Evolutionary conservation across 2,113 vertebrate species (phyloP).

Genomic region (Acanthochromis polyacanthus): DNA sequence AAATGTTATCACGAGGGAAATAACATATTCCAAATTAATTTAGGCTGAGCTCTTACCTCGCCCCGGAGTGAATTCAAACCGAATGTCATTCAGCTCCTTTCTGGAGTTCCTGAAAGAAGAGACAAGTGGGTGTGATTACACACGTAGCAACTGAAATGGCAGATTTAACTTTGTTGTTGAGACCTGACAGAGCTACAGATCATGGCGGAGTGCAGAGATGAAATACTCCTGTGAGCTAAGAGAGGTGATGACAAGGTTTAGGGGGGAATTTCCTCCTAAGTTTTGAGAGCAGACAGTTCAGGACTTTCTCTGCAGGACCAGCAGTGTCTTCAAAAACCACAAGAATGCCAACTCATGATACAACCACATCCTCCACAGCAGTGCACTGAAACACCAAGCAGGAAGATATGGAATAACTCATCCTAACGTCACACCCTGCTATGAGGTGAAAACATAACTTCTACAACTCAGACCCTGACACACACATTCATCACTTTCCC

Average conservation of each 20-base stretch:
- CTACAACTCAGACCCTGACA: neutral
- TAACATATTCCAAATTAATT: constrained; percentile 22
- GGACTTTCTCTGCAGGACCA: neutral
- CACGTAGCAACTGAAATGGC: constrained; percentile 15
- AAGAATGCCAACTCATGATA: neutral
- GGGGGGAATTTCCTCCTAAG: neutral
- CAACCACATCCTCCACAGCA: neutral
- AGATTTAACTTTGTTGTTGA: constrained; percentile 6
- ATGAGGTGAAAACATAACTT: constrained; percentile 15
- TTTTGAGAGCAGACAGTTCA: constrained; percentile 2
- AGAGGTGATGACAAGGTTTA: constrained; percentile 7
- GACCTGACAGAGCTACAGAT: neutral
- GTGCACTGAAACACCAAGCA: neutral
- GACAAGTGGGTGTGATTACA: constrained; percentile 40
- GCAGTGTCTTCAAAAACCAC: neutral
- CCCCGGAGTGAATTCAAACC: constrained; percentile 97
- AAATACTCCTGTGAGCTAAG: constrained; percentile 1
- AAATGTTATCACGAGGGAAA: constrained; percentile 26
- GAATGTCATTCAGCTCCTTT: constrained; percentile 98
- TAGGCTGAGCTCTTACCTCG: constrained; percentile 83
- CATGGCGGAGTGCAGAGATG: constrained; percentile 3
- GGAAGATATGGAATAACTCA: neutral
- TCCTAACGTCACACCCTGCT: neutral
- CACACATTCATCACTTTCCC: neutral
- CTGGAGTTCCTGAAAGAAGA: constrained; percentile 92